A percentile compares a stretch with the other conserved stretches of the same genome.
Evolutionary conservation across 2,888 invertebrate species (phyloP).

Genomic region (Apodemia mormo): DNA sequence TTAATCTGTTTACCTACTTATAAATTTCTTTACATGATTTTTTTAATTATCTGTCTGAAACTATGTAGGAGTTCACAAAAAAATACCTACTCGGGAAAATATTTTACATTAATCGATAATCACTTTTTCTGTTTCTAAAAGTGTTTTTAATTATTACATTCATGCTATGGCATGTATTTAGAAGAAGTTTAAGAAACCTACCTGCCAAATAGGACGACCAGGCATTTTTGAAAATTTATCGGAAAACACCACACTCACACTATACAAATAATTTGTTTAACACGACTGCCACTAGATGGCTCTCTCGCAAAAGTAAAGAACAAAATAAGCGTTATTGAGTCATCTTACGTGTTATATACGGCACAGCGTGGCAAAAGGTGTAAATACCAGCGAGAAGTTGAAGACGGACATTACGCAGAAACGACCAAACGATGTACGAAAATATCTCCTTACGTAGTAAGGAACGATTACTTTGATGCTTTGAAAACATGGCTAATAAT

Average conservation of each 20-base stretch:
- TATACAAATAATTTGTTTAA: constrained; percentile 58
- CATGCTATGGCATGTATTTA: neutral
- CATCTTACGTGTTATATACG: constrained; percentile 80
- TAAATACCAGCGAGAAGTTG: constrained; percentile 63
- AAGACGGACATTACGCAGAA: constrained; percentile 69
- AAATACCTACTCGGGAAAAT: too few species aligned
- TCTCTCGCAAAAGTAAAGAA: constrained; percentile 74
- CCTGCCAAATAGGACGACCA: constrained; percentile 90
- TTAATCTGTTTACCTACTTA: too few species aligned
- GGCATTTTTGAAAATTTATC: constrained; percentile 80
- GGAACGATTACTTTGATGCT: constrained; percentile 52
- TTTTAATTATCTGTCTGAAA: too few species aligned
- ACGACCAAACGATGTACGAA: constrained; percentile 63
- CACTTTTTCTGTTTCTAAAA: too few species aligned
- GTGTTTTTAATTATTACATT: too few species aligned
- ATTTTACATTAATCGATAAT: too few species aligned
- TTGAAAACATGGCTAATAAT: constrained; percentile 26
- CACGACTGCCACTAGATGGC: constrained; percentile 73
- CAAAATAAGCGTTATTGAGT: constrained; percentile 76
- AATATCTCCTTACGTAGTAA: constrained; percentile 69
- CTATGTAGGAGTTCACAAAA: too few species aligned
- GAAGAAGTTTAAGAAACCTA: constrained; percentile 49
- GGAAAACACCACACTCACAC: constrained; percentile 58
- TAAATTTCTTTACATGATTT: too few species aligned
- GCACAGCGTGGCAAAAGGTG: constrained; percentile 59